Base-by-base conservation (phyloP, 2,888 invertebrate genomes). In the Falcaria lacertinaria region DNA sequence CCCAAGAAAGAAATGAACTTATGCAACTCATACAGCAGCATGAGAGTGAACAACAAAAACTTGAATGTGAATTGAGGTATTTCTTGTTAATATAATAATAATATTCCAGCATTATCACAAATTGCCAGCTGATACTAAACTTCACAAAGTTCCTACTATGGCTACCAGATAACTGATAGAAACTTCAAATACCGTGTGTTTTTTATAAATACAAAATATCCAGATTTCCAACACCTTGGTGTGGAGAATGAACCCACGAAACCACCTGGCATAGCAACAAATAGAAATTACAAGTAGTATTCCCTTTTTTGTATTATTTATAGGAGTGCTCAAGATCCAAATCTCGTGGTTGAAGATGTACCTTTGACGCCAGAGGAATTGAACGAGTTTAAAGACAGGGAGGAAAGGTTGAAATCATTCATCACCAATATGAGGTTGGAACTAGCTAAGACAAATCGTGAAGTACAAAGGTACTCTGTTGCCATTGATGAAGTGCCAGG, bases 401-500 rank as follows among this genome's bases (percentile, higher is more conserved):
- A 89, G 49, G 69, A 69, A 0, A 88, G 85, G 54, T 45, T 89
- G 8, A 85, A 84, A 45, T 54, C 66, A 0, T 87, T 74, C 36
- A 84, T 89, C 7, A 60, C 71, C 14, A 73, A 60, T 41, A 69
- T 80, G 50, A 71, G 94, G 54, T 74, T 94, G 39, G 92, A 94
- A 55, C 74, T 96, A 58, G 97, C 97, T 0, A 94, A 94, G 64
- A 91, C 93, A 52, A 96, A 95, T 77, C 91, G 96, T 33, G 93
- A 93, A 52, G 93, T 98, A 44, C 93, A 96, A 13, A 91, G 92
- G 8, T 91, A 98, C 56, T 94, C 96, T 45, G 90, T 97, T 17
- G 95, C 96, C 65, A 88, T 98, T 43, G 99, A 99, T 74, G 97
- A 97, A 65, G 94, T 98, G 43, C 99, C 99, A 0, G 95, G 96